Conservation (phyloP, 2,113 vertebrate species). For the Myiopsitta monachus region DNA sequence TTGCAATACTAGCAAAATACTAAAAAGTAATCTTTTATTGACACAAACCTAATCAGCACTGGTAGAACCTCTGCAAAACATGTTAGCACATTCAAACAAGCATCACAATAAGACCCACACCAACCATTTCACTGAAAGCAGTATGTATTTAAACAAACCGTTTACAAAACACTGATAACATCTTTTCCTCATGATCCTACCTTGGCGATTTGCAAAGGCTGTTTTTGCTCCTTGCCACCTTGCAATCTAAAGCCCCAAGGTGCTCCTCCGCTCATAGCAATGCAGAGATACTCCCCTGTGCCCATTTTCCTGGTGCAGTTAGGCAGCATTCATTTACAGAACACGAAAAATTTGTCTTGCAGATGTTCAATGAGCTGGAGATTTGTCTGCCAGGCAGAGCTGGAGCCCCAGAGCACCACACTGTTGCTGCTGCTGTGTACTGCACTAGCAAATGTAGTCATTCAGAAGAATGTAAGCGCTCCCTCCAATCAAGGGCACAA, state of each 20-base stretch:
- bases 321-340: slow-evolving; percentile 53
- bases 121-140: neutral
- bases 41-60: neutral
- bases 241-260: slow-evolving; percentile 93
- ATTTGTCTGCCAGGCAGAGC: slow-evolving; percentile 19
- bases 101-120: neutral
- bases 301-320: slow-evolving; percentile 80
- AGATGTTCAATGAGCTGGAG: slow-evolving; percentile 31
- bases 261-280: slow-evolving; percentile 88
- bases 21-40: neutral
- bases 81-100: neutral
- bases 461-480: slow-evolving; percentile 20
- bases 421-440: slow-evolving; percentile 49
- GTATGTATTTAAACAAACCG: neutral
- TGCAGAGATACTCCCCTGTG: slow-evolving; percentile 89
- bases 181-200: slow-evolving; percentile 70
- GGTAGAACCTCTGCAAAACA: neutral
- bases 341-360: neutral
- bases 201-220: slow-evolving; percentile 86
- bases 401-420: slow-evolving; percentile 48
- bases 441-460: slow-evolving; percentile 29
- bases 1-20: neutral
- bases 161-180: neutral
- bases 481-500: slow-evolving; percentile 37
- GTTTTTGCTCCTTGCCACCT: slow-evolving; percentile 83